Evolutionary conservation across 2,113 vertebrate genomes (phyloP), one percentile per base, ranked within the genome.

Genomic region (Pomatostomus ruficeps): DNA sequence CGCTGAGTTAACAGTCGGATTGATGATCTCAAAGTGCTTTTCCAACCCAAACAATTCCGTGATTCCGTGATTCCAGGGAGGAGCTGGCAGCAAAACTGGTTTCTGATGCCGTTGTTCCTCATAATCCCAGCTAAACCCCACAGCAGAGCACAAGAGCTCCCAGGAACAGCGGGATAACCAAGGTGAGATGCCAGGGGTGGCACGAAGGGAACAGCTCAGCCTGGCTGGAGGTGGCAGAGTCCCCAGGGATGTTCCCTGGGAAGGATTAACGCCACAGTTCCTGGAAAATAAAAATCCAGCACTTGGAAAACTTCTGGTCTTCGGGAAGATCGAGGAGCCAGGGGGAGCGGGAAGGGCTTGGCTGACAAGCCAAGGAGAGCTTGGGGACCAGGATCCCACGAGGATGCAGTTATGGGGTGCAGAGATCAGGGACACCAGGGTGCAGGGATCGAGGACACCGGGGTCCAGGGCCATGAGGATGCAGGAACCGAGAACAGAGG

Each of bases 101-200:
- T 85, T 67, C 35, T 82, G 51, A 17, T 2, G 36, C 26, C 0
- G 0, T 22, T 26, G 36, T 46, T 63, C 48, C 8, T 0, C 48
- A 28, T 11, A 77, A 71, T 42, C 73, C 6, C 3, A 51, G 40
- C 36, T 55, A n/a, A 68, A 70, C 5, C 8, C 15, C 51, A 1
- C 1, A 7, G 52, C 19, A 57, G 22, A 52, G 81, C 65, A 58
- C 14, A 16, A 24, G 51, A 52, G 29, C 33, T 62, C 28, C 23
- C 65, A 54, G 26, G 38, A 33, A 40, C 29, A 17, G 46, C 1
- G 2, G 21, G 35, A 42, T n/a, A 4, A 24, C n/a, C 38, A 43
- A 45, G 71, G 21, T 10, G 15, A 38, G 4, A 59, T 31, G 31
- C 43, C 52, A 68, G 55, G n/a, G 3, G 23, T 31, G n/a, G 54